Conservation (phyloP, 2,113 vertebrate species). For the Ivindomyrus marchei region DNA sequence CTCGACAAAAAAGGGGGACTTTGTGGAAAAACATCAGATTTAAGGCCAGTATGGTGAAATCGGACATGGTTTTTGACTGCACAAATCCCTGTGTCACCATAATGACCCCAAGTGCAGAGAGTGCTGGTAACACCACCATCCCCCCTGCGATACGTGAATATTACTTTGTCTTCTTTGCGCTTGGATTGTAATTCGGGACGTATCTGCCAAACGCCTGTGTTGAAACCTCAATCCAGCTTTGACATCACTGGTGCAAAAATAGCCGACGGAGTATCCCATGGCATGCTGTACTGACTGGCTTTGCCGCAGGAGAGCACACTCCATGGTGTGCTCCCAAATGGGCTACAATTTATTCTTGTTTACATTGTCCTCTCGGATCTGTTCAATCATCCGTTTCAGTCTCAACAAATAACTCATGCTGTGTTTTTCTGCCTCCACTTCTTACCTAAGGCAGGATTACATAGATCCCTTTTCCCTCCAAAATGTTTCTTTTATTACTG, state of each 20-base stretch:
- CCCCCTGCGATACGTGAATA: not conserved
- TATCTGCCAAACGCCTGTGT: conserved; percentile 5
- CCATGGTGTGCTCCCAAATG: not conserved
- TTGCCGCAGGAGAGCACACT: not conserved
- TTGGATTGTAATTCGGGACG: not conserved
- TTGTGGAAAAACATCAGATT: not conserved
- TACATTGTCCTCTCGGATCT: conserved; percentile 15
- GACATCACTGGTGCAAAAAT: conserved; percentile 23
- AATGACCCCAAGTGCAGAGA: not conserved
- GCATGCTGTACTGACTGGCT: not conserved
- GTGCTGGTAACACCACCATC: no score
- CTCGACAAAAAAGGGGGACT: not conserved
- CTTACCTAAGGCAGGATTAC: conserved; percentile 4
- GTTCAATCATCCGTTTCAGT: conserved; percentile 14
- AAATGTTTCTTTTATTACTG: not conserved
- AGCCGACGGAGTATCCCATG: conserved; percentile 17
- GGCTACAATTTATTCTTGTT: conserved; percentile 17
- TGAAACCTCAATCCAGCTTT: conserved; percentile 21
- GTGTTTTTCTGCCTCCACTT: not conserved
- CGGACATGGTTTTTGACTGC: not conserved
- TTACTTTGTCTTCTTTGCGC: not conserved
- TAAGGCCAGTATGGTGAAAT: not conserved
- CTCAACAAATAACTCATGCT: conserved; percentile 7
- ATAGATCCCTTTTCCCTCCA: not conserved
- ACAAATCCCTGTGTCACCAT: not conserved